A percentile compares a stretch with the other conserved stretches of the same genome.
Evolutionary conservation across 2,888 invertebrate species (phyloP).

Genomic region (Chironomus tentans): DNA sequence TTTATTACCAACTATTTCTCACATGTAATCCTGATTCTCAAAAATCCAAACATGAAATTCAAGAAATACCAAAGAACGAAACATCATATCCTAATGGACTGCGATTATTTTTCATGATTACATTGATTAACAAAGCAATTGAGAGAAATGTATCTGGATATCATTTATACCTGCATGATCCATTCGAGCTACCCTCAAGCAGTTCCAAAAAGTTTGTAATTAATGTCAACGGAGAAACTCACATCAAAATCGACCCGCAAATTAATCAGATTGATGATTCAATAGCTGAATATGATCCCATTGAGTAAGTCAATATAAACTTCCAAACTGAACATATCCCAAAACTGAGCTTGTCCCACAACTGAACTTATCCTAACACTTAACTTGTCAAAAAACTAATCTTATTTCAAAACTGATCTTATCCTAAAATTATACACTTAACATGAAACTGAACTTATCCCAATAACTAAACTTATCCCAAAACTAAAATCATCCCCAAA

Average conservation of each 20-base stretch:
- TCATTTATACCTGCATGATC: not conserved
- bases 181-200: not conserved
- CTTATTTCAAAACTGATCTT: not conserved
- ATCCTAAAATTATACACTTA: too few species aligned
- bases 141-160: not conserved
- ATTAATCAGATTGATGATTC: not conserved
- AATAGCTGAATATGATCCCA: not conserved
- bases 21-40: too few species aligned
- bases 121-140: accelerated
- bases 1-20: not conserved
- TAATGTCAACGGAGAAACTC: not conserved
- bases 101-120: too few species aligned
- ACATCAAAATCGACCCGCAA: not conserved
- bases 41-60: not conserved
- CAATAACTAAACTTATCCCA: not conserved
- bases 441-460: not conserved
- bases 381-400: not conserved
- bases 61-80: not conserved
- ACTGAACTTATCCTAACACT: too few species aligned
- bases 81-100: not conserved
- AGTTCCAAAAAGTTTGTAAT: not conserved
- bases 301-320: not conserved
- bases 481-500: not conserved
- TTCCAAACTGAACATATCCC: too few species aligned
- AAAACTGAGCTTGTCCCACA: too few species aligned